Conservation (phyloP, 2,113 vertebrate species). For the Uropsilus gracilis region DNA sequence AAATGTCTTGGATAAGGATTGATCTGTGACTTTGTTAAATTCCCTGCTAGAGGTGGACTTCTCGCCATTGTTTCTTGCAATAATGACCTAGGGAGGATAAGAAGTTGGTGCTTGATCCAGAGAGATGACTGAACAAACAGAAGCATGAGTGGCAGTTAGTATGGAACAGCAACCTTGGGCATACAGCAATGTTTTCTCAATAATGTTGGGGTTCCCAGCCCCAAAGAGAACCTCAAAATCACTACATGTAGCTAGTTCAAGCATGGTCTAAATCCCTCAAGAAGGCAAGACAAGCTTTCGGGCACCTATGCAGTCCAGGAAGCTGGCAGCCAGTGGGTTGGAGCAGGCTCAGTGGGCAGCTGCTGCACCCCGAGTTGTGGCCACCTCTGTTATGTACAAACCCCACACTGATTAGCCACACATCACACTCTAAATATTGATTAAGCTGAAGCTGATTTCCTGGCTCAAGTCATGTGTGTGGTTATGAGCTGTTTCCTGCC, state of each 20-base stretch:
- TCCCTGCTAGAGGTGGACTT: not conserved
- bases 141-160: not conserved
- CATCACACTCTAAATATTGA: conserved; percentile 82
- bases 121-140: not conserved
- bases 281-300: not conserved
- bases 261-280: not conserved
- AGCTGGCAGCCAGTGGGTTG: not conserved
- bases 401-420: conserved; percentile 74
- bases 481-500: conserved; percentile 77
- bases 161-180: not conserved
- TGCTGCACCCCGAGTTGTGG: not conserved
- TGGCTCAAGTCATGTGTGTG: conserved; percentile 74
- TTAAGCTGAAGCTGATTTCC: conserved; percentile 78
- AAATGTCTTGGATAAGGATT: not conserved
- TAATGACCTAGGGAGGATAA: not conserved
- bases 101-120: not conserved
- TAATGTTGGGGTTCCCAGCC: accelerated
- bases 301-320: not conserved
- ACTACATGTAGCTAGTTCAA: accelerated
- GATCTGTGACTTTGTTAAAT: not conserved
- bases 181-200: not conserved
- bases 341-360: conserved; percentile 36
- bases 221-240: not conserved
- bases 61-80: not conserved
- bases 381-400: conserved; percentile 63